phyloP scores from a whole-genome alignment of 2,797 vertebrate species.

The Liparis tanakae region DNA sequence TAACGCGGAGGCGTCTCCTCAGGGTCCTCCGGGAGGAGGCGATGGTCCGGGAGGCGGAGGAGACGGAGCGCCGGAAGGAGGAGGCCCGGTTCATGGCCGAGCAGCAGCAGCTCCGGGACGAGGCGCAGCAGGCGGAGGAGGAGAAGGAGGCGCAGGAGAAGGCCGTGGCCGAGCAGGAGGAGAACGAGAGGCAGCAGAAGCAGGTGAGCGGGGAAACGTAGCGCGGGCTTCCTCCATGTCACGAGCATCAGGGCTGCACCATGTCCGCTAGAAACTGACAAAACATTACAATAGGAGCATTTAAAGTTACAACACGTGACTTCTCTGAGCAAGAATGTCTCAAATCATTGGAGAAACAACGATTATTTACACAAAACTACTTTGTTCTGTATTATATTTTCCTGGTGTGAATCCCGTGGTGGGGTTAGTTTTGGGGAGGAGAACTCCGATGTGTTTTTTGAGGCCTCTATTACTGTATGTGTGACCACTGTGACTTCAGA shows the following conservation, averaged over 20 bases:
- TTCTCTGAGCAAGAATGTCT: neutral
- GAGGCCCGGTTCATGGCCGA: slow-evolving; percentile 84
- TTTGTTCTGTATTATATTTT: neutral
- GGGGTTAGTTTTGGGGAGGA: neutral
- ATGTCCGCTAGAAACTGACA: neutral
- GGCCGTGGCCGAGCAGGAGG: slow-evolving; percentile 87
- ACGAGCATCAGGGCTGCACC: neutral
- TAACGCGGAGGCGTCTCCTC: neutral
- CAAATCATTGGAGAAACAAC: neutral
- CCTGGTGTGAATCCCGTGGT: neutral
- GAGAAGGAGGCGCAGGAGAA: slow-evolving; percentile 86
- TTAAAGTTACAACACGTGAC: neutral
- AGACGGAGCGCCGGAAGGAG: slow-evolving; percentile 86
- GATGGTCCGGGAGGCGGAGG: slow-evolving; percentile 84
- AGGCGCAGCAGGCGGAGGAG: slow-evolving; percentile 79
- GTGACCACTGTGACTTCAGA: neutral
- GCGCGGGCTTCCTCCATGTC: neutral
- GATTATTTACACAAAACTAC: neutral
- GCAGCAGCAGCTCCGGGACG: slow-evolving; percentile 78
- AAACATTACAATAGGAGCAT: neutral
- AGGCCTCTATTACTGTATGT: neutral
- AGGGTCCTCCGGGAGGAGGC: slow-evolving; percentile 88
- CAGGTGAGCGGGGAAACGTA: slow-evolving; percentile 81
- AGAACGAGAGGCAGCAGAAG: slow-evolving; percentile 89
- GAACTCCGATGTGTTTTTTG: too few relatives aligned